Evolutionary conservation across 2,888 invertebrate genomes (phyloP).

Genomic region (Polia nebulosa): DNA sequence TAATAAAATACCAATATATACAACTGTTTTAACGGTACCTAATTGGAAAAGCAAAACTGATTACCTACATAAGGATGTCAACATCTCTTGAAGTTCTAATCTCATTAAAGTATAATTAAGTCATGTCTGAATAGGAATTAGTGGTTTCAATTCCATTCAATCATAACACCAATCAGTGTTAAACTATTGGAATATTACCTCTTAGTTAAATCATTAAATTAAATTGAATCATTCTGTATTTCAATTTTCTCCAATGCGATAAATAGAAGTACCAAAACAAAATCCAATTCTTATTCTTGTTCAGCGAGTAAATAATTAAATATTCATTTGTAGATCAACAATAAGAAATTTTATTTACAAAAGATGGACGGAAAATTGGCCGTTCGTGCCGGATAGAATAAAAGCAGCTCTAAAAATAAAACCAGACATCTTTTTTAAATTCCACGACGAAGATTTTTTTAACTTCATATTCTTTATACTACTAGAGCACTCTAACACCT

Average conservation of each 20-base stretch:
- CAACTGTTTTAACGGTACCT: neutral
- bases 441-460: constrained; percentile 45
- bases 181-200: neutral
- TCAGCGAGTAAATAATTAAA: constrained; percentile 24
- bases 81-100: constrained; percentile 25
- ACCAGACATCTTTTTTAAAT: constrained; percentile 39
- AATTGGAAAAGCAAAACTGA: neutral
- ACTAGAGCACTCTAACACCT: constrained; percentile 45
- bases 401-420: constrained; percentile 37
- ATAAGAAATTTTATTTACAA: constrained; percentile 18
- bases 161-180: constrained; percentile 6
- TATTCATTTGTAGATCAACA: constrained; percentile 38
- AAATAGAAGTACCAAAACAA: neutral
- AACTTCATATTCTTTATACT: constrained; percentile 34
- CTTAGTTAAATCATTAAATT: neutral
- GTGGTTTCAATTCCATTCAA: constrained; percentile 14
- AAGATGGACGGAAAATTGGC: constrained; percentile 14
- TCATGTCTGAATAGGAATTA: constrained; percentile 19
- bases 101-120: constrained; percentile 25
- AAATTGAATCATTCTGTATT: no score
- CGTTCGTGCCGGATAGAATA: constrained; percentile 9
- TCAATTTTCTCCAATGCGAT: neutral
- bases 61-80: neutral
- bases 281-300: neutral
- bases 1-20: no score